phyloP scores from a whole-genome alignment of 2,888 invertebrate genomes.

The Pterostichus madidus region DNA sequence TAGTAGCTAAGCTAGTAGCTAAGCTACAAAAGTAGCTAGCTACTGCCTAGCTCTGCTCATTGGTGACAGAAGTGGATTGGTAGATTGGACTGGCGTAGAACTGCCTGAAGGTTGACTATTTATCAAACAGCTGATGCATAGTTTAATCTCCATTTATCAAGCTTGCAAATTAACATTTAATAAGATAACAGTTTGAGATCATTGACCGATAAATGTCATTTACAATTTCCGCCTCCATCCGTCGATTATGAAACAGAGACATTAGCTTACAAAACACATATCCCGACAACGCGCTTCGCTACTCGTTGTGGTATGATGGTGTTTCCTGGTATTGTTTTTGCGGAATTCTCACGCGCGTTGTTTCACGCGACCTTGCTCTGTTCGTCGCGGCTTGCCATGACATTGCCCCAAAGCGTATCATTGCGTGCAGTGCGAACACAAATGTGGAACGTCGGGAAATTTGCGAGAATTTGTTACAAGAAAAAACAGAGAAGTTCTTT shows the following conservation, averaged over 20 bases:
- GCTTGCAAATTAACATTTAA: no score
- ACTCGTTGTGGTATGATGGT: neutral
- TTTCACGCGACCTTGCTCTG: conserved; percentile 8
- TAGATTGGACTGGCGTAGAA: no score
- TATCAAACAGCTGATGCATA: no score
- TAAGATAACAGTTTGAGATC: neutral
- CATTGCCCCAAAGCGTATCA: conserved; percentile 3
- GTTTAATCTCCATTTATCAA: no score
- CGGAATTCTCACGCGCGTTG: conserved; percentile 19
- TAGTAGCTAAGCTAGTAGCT: no score
- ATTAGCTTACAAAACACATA: neutral
- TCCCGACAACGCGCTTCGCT: neutral
- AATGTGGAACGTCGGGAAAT: neutral
- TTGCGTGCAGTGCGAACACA: neutral
- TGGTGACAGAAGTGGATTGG: no score
- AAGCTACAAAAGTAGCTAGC: no score
- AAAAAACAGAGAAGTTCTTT: no score
- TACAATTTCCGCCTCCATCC: neutral
- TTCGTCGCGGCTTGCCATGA: conserved; percentile 14
- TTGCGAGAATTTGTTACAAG: neutral
- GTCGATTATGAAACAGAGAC: neutral
- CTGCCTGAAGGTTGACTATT: no score
- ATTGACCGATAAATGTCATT: conserved; percentile 19
- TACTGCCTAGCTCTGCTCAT: no score
- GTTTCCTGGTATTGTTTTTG: conserved; percentile 41